Percentiles rank a stretch among this genome's conserved stretches.
Evolutionary conservation across 1,140 invertebrate genomes (phyloP).

Genomic region (Diorhabda carinulata): DNA sequence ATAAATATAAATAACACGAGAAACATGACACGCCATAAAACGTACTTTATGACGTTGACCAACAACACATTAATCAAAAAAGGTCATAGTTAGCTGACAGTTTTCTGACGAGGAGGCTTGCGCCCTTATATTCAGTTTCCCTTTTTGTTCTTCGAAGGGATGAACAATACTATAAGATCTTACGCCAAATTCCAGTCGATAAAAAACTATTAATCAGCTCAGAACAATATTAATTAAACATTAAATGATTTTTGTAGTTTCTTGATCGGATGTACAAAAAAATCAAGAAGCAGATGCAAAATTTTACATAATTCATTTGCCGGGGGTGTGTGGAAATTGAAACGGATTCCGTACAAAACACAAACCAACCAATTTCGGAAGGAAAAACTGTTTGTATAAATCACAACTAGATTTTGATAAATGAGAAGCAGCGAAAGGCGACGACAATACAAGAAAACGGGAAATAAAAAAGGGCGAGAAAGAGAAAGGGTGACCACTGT

Average conservation of each 20-base stretch:
- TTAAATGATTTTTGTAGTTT: too few relatives aligned
- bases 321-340: neutral
- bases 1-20: constrained; percentile 7
- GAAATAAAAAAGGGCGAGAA: neutral
- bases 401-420: constrained; percentile 16
- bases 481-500: constrained; percentile 8
- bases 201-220: too few relatives aligned
- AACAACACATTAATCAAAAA: constrained; percentile 15
- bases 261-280: too few relatives aligned
- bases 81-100: constrained; percentile 5
- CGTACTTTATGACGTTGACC: constrained; percentile 14
- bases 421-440: constrained; percentile 17
- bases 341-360: neutral
- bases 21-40: constrained; percentile 13
- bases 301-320: neutral
- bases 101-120: constrained; percentile 5
- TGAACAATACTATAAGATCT: neutral
- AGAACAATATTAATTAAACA: too few relatives aligned
- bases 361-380: constrained; percentile 7
- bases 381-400: constrained; percentile 11
- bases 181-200: too few relatives aligned
- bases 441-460: constrained; percentile 9
- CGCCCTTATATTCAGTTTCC: neutral
- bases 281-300: neutral
- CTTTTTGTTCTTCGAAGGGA: neutral